Percentiles rank a stretch among this genome's conserved stretches.
These are phyloP conservation scores for Oreochromis niloticus DNA, from an alignment of 2,113 vertebrate species.

Conservation along the genomic window DNA sequence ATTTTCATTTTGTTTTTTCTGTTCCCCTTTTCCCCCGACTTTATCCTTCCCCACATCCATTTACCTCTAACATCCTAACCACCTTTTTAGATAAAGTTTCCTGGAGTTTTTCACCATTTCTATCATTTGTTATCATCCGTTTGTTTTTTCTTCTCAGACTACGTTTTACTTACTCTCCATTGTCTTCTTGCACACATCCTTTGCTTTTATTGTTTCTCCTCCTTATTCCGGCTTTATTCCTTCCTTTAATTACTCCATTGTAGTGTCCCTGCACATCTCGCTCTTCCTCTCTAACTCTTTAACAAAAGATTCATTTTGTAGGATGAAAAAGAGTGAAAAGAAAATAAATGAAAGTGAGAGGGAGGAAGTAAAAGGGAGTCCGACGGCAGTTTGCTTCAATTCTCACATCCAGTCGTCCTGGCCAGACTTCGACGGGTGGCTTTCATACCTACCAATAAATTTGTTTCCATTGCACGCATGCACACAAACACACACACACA, in stretches of 20 bases:
- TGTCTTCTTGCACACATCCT: background rate
- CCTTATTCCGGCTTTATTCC: background rate
- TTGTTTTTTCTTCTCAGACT: too few species aligned
- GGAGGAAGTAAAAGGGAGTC: background rate
- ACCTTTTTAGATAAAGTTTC: background rate
- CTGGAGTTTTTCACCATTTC: background rate
- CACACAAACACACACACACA: background rate
- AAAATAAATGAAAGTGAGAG: background rate
- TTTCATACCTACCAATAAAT: constrained; percentile 20
- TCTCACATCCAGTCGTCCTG: background rate
- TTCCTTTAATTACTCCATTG: background rate
- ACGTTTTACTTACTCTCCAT: background rate
- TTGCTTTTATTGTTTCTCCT: background rate
- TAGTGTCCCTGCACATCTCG: background rate
- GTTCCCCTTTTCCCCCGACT: background rate
- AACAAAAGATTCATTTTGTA: background rate
- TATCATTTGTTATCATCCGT: background rate
- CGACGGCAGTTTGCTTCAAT: background rate
- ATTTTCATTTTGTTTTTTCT: background rate
- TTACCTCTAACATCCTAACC: background rate
- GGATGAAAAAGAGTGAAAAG: background rate
- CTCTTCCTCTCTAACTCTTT: background rate
- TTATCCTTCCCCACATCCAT: background rate
- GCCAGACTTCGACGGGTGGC: constrained; percentile 10
- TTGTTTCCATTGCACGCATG: background rate